Evolutionary conservation across 2,888 invertebrate species (phyloP).

Genomic region (Nephrotoma flavescens): DNA sequence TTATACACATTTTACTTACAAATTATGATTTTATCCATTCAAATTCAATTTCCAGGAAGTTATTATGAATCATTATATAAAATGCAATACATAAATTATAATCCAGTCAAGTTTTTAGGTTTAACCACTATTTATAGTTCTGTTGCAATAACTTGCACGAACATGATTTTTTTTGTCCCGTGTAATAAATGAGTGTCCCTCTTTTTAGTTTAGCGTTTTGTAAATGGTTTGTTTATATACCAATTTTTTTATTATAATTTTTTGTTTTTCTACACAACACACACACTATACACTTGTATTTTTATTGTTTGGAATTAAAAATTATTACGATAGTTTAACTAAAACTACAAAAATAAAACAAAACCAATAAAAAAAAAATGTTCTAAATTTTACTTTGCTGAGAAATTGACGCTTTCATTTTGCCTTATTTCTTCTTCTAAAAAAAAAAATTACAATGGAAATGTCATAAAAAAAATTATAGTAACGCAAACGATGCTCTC

Average conservation of each 20-base stretch:
- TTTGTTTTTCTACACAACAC: neutral
- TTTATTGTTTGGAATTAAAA: neutral
- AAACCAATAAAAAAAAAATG: neutral
- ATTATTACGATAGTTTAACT: neutral
- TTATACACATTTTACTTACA: neutral
- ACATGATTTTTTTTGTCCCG: neutral
- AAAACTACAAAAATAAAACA: neutral
- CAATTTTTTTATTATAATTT: neutral
- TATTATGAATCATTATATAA: neutral
- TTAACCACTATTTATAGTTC: neutral
- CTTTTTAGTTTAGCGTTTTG: neutral
- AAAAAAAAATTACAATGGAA: neutral
- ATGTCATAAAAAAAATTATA: neutral
- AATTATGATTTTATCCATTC: neutral
- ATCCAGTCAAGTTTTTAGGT: neutral
- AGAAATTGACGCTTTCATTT: constrained; percentile 2
- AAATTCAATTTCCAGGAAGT: neutral
- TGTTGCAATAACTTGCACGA: neutral
- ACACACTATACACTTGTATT: neutral
- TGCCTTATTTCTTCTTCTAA: neutral
- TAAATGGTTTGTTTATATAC: neutral
- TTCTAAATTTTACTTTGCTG: neutral
- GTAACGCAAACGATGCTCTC: constrained; percentile 1
- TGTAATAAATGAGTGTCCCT: neutral
- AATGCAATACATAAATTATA: neutral